Evolutionary conservation across 2,113 vertebrate species (phyloP), one percentile per base, ranked within the genome.

Genomic region (Bambusicola thoracicus): DNA sequence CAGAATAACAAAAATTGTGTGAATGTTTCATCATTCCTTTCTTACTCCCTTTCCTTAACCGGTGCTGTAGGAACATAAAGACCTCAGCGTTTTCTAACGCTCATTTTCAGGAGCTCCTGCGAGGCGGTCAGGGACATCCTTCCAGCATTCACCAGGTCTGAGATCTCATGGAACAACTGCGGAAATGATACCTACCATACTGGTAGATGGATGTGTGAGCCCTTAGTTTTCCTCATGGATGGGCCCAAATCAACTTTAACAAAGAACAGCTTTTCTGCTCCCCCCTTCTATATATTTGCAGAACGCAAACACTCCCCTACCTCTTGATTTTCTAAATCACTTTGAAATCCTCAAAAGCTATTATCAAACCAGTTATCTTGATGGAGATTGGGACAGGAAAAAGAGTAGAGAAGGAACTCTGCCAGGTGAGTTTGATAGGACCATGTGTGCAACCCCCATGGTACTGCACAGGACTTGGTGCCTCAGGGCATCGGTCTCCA

Each of bases 291-390:
- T 95, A 95, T 94, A 87, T 3, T 32, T 55, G 61, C 81, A 81
- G 82, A 83, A 91, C 40, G 77, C 30, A 68, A 94, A 90, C 74
- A 78, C 44, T 90, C 63, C 84, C 63, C 43, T 70, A 68, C 75
- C 81, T 94, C 87, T 59, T 83, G 81, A 83, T 92, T 94, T 94
- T 91, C 91, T 92, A 83, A 94, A 94, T 90, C 93, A 87, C 85
- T 96, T 92, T 85, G 81, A 96, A 94, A 94, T 94, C 76, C 85
- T 87, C 94, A 94, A 91, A 94, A 94, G 79, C 85, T 78, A 46
- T 82, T 81, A 85, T 78, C 89, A 92, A 95, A 82, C 72, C 89
- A 72, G 87, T 83, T 94, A 89, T 88, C 89, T 83, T 90, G 65
- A 83, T 43, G 27, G 43, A 92, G 72, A 91, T 41, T 0, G 0